Base-by-base conservation (phyloP, 2,888 invertebrate species). In the Cephus spinipes region DNA sequence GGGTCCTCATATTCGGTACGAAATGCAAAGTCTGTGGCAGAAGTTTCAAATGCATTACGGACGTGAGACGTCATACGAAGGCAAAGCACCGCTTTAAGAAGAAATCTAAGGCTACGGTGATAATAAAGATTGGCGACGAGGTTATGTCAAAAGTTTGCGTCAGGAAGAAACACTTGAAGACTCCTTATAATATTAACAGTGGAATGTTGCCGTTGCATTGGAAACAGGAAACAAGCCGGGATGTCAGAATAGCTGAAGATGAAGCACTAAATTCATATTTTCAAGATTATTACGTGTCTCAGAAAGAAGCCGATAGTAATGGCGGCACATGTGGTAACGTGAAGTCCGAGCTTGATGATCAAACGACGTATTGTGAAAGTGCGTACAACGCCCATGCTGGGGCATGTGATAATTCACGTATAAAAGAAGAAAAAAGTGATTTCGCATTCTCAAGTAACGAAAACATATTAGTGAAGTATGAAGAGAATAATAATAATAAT, bases 31-130 rank as follows among this genome's bases (percentile, higher is more conserved):
- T 83, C 34, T 89, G 89, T 76, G 79, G 82, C 11, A 80, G 76
- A 55, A 76, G 36, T 11, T 88, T 89, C 68, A 89, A 89, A 74
- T 90, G 88, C 36, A 74, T 79, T 36, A 84, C 76, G 1, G 88
- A 89, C 55, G 30, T 87, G 2, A 33, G 31, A 31, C 71, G 1
- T 15, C 71, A 71, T 33, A 73, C 12, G 12, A 78, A 73, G 68
- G 81, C 74, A 11, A 80, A 77, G 34, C 88, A 89, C 75, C 9
- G 33, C 23, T 71, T 1, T 23, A 23, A 32, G 11, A 81, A 77
- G 68, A 32, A 68, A 68, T 79, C 77, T 36, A 77, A 73, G 30
- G 35, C 89, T 11, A 83, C 79, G 4, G 73, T 90, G 0, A 55
- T 55, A 55, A 23, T 55, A 55, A 89, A 81, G 74, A 84, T 89